A percentile compares a stretch with the other conserved stretches of the same genome.
phyloP scores from a whole-genome alignment of 2,888 invertebrate species.

The Dicyrtomina minuta region DNA sequence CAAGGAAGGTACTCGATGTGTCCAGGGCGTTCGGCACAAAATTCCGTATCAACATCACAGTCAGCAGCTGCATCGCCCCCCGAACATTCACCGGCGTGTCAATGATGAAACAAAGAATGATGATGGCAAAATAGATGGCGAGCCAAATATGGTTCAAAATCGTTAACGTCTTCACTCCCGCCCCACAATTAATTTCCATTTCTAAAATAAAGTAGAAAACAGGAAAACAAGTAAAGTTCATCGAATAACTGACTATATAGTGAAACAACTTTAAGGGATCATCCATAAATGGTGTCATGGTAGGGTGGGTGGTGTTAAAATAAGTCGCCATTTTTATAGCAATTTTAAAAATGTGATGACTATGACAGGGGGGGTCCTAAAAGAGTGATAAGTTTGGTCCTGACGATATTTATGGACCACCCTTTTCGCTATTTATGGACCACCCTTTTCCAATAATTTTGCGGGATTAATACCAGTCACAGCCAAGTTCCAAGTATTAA shows the following conservation, averaged over 20 bases:
- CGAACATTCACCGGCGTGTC: conserved; percentile 1
- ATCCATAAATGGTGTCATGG: no score
- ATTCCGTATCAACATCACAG: conserved; percentile 10
- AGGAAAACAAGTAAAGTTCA: not conserved
- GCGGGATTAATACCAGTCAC: conserved; percentile 11
- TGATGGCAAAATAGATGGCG: not conserved
- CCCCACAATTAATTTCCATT: conserved; percentile 24
- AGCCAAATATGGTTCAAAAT: not conserved
- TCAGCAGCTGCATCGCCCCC: not conserved
- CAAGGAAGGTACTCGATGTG: not conserved
- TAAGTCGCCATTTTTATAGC: no score
- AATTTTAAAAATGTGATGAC: no score
- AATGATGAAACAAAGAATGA: not conserved
- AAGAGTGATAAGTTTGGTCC: no score
- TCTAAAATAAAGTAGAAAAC: conserved; percentile 5
- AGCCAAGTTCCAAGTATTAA: conserved; percentile 19
- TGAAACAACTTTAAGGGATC: no score
- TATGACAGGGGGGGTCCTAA: no score
- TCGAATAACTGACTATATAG: not conserved
- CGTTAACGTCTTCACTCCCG: not conserved
- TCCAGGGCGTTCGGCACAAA: not conserved
- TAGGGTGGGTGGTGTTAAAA: no score
- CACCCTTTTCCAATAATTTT: no score
- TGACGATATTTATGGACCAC: no score
- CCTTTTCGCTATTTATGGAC: no score